Base-by-base conservation (phyloP, 2,888 invertebrate species). In the Beris chalybata region DNA sequence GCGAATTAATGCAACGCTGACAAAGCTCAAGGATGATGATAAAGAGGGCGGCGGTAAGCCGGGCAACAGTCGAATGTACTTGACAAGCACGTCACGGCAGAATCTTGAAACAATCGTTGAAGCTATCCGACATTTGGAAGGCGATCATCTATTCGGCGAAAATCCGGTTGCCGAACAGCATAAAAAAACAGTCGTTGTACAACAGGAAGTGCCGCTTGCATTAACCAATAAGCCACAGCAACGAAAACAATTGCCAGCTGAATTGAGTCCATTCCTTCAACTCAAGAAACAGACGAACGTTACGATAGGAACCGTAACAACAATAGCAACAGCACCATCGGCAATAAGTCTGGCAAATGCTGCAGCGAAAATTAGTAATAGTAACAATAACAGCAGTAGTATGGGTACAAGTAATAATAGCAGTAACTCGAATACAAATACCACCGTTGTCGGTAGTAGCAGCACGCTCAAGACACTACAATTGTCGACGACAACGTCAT, bases 41-140 rank as follows among this genome's bases (percentile, higher is more conserved):
- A 63, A 67, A 32, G 53, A 47, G 45, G 56, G 31, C 9, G 56
- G 56, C 43, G 32, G 55, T n/a, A 45, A 64, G 32, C 32, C 15
- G n/a, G 45, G 50, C 56, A 53, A 56, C 15, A 44, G 67, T 64
- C 81, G 86, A 71, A 77, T 86, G 64, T 86, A 85, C 74, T 79
- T 86, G 58, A 86, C 88, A 13, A 88, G 87, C 71, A 71, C 71
- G 66, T 94, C 95, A 70, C 89, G 95, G 65, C 95, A 96, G 80
- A 97, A 97, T 81, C 85, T 99, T 74, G 97, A 98, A 82, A 97
- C 97, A 12, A 97, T 99, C 72, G 96, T 98, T 47, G 97, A 98
- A 81, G 99, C 99, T 65, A 98, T 99, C 76, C 89, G 97, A 47
- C 97, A 98, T 79, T 83, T 99, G 72, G 98, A 99, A 79, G 97